phyloP scores from a whole-genome alignment of 64 coral and sea anemone genomes.

The Dendrophyllia cribrosa region DNA sequence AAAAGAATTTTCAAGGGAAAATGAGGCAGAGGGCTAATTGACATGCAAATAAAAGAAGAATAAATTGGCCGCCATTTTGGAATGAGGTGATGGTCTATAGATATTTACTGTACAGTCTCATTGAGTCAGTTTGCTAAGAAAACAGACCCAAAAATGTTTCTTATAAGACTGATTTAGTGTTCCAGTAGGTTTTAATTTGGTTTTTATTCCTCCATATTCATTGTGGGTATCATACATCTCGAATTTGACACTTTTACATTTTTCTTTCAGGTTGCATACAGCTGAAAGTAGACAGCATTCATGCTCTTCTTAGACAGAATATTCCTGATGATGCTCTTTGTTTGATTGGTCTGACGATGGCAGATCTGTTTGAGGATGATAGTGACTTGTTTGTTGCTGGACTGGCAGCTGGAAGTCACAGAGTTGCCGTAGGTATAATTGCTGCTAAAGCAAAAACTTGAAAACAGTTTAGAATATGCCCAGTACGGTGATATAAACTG shows the following conservation, averaged over 20 bases:
- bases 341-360: slow-evolving; percentile 85
- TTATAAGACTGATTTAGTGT: no score
- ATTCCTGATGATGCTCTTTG: slow-evolving; percentile 79
- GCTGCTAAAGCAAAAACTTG: neutral
- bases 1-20: no score
- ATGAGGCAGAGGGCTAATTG: no score
- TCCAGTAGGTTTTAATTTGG: no score
- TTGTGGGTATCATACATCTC: no score
- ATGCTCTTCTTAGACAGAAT: slow-evolving; percentile 31
- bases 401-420: slow-evolving; percentile 78
- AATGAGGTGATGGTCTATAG: no score
- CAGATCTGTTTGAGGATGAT: slow-evolving; percentile 81
- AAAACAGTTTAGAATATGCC: no score
- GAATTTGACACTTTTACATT: no score
- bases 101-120: neutral
- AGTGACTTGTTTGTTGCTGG: slow-evolving; percentile 89
- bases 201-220: no score
- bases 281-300: slow-evolving; percentile 76
- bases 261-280: slow-evolving; percentile 68
- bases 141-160: neutral
- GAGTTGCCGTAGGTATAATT: slow-evolving; percentile 76
- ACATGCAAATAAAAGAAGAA: no score
- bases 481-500: no score
- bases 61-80: no score
- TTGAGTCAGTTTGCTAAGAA: neutral